phyloP scores from a whole-genome alignment of 1,140 invertebrate species.

The Probaryconus sp. region DNA sequence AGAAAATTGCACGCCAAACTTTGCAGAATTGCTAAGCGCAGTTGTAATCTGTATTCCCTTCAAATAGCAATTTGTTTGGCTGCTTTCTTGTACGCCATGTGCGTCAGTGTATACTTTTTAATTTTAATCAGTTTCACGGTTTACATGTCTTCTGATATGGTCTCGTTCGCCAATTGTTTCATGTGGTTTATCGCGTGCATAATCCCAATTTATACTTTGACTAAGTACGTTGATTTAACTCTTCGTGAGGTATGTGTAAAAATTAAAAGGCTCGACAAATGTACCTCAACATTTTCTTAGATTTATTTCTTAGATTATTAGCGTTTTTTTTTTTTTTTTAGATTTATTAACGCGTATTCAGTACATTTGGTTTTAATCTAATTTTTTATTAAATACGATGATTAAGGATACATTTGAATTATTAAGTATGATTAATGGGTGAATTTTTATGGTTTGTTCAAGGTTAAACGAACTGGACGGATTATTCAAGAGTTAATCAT shows the following conservation, averaged over 20 bases:
- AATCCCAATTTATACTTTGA: constrained; percentile 13
- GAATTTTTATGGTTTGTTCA: too few species aligned
- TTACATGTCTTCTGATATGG: neutral
- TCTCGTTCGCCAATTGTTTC: neutral
- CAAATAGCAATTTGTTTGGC: constrained; percentile 15
- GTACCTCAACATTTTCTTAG: too few species aligned
- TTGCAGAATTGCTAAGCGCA: neutral
- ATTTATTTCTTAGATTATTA: too few species aligned
- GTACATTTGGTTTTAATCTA: too few species aligned
- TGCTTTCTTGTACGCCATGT: constrained; percentile 14
- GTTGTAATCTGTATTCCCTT: constrained; percentile 8
- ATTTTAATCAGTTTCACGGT: neutral
- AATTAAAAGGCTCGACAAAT: too few species aligned
- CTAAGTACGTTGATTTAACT: constrained; percentile 12
- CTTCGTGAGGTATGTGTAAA: too few species aligned
- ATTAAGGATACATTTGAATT: too few species aligned
- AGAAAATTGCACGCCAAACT: constrained; percentile 7
- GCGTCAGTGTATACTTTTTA: neutral
- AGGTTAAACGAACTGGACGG: constrained; percentile 37
- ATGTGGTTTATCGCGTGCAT: neutral
- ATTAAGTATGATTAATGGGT: too few species aligned
- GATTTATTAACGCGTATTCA: too few species aligned
- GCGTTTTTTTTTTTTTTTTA: too few species aligned
- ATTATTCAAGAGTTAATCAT: constrained; percentile 47
- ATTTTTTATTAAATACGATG: too few species aligned